These are phyloP conservation scores for Dromius quadrimaculatus DNA, from an alignment of 2,888 invertebrate genomes.

Conservation along the genomic window DNA sequence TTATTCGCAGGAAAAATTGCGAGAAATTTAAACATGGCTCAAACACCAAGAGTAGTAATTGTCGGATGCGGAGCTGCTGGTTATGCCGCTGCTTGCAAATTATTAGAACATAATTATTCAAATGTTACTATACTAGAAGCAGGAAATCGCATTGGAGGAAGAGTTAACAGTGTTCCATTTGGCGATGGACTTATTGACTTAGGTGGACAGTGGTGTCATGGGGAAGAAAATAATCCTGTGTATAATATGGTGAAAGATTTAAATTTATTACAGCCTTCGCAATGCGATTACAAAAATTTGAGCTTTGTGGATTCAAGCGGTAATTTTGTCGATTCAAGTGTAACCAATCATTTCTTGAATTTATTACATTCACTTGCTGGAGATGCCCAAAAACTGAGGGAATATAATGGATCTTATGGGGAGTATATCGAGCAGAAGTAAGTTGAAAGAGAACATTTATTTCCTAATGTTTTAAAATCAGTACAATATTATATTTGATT, in stretches of 20 bases:
- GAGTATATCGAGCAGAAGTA: constrained; percentile 34
- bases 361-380: not conserved
- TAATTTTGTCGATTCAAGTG: constrained; percentile 22
- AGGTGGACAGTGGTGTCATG: constrained; percentile 66
- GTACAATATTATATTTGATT: constrained; percentile 22
- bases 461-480: constrained; percentile 1
- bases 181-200: constrained; percentile 59
- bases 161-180: constrained; percentile 59
- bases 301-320: constrained; percentile 33
- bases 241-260: constrained; percentile 62
- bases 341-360: not conserved
- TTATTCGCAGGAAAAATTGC: too few relatives aligned
- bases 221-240: constrained; percentile 63
- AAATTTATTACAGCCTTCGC: constrained; percentile 63
- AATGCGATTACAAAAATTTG: constrained; percentile 55
- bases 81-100: constrained; percentile 69
- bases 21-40: constrained; percentile 12
- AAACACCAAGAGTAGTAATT: constrained; percentile 65
- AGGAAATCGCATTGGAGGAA: constrained; percentile 63
- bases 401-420: constrained; percentile 27
- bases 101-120: constrained; percentile 66
- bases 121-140: constrained; percentile 68
- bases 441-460: constrained; percentile 21
- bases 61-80: constrained; percentile 74
- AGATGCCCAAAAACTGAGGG: constrained; percentile 27